Conservation (phyloP, 2,888 invertebrate species). For the Halocaridina rubra region DNA sequence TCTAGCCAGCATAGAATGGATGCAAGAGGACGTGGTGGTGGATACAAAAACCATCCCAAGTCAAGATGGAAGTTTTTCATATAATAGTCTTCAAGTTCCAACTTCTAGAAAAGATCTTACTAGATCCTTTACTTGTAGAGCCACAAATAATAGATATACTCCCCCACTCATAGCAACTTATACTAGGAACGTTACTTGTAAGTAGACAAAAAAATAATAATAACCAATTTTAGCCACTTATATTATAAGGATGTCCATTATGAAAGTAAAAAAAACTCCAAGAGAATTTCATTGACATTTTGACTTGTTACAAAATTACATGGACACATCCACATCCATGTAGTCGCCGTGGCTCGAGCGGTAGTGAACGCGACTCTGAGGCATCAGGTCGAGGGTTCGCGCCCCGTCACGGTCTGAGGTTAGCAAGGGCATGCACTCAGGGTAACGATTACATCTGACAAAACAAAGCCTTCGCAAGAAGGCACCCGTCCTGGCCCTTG, state of each 20-base stretch:
- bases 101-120: slow-evolving; percentile 46
- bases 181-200: slow-evolving; percentile 49
- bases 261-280: background rate
- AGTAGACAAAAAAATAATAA: too few relatives aligned
- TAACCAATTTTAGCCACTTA: too few relatives aligned
- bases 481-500: too few relatives aligned
- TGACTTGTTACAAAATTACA: background rate
- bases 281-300: background rate
- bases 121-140: slow-evolving; percentile 45
- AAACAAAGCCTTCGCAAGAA: too few relatives aligned
- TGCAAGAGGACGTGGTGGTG: slow-evolving; percentile 38
- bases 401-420: too few relatives aligned
- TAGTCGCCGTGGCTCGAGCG: too few relatives aligned
- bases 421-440: too few relatives aligned
- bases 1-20: slow-evolving; percentile 47
- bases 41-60: slow-evolving; percentile 38
- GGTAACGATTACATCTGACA: too few relatives aligned
- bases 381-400: too few relatives aligned
- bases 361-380: too few relatives aligned
- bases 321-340: too few relatives aligned
- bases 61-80: background rate
- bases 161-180: slow-evolving; percentile 25
- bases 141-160: slow-evolving; percentile 50
- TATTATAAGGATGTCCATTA: too few relatives aligned
- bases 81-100: slow-evolving; percentile 43